phyloP scores from a whole-genome alignment of 1,140 invertebrate species.

The Delia radicum region DNA sequence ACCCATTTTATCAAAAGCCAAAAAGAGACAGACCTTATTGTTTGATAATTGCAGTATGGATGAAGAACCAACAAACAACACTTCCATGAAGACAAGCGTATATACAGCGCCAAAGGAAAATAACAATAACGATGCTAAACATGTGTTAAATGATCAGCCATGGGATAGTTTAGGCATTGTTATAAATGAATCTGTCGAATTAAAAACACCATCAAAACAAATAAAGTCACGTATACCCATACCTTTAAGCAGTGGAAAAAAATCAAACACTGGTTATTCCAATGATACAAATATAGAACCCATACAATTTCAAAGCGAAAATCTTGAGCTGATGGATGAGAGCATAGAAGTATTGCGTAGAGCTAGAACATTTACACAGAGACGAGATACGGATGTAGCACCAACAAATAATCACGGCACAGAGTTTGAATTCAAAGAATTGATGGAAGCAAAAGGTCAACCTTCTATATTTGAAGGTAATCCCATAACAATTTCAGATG shows the following conservation, averaged over 20 bases:
- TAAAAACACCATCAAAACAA: neutral
- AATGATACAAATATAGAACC: neutral
- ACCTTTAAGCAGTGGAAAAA: neutral
- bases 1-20: slow-evolving; percentile 1
- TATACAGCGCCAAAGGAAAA: too few relatives aligned
- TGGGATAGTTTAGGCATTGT: neutral
- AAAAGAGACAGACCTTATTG: slow-evolving; percentile 25
- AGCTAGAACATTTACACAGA: neutral
- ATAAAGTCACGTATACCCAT: slow-evolving; percentile 10
- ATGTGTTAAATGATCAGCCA: neutral
- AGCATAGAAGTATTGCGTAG: neutral
- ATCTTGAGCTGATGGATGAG: too few relatives aligned
- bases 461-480: slow-evolving; percentile 18
- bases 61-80: neutral
- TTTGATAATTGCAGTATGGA: neutral
- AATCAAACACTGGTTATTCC: neutral
- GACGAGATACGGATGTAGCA: neutral
- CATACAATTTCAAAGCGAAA: neutral
- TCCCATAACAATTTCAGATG: slow-evolving; percentile 26
- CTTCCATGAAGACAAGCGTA: too few relatives aligned
- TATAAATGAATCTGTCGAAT: neutral
- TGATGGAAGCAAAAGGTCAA: neutral
- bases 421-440: neutral
- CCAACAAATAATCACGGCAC: too few relatives aligned
- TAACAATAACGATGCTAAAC: neutral